Percentiles rank a stretch among this genome's conserved stretches.
Evolutionary conservation across 1,140 invertebrate genomes (phyloP).

Genomic region (Drosophila ambigua): DNA sequence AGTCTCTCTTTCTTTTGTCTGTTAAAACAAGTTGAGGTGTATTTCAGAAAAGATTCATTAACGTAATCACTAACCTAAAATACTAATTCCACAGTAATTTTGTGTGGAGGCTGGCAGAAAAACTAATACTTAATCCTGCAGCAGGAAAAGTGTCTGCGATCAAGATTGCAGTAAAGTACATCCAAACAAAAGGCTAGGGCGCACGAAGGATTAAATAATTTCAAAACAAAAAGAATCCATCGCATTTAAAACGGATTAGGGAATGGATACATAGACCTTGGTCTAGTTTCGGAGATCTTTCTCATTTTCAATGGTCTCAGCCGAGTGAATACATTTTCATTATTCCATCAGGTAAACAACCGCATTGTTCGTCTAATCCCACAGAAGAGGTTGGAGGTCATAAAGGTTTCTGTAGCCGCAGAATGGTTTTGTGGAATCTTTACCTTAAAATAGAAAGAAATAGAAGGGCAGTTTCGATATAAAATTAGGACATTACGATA

Average conservation of each 20-base stretch:
- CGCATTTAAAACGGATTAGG: constrained; percentile 57
- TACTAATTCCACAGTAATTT: too few relatives aligned
- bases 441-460: too few relatives aligned
- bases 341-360: constrained; percentile 53
- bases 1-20: too few relatives aligned
- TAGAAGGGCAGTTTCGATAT: too few relatives aligned
- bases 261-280: constrained; percentile 26
- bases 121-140: neutral
- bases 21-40: too few relatives aligned
- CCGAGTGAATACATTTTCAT: constrained; percentile 36
- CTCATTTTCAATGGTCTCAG: constrained; percentile 14
- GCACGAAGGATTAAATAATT: constrained; percentile 53
- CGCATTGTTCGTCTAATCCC: constrained; percentile 29
- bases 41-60: too few relatives aligned
- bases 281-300: constrained; percentile 7
- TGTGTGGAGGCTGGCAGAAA: too few relatives aligned
- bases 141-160: constrained; percentile 1
- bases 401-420: too few relatives aligned
- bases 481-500: too few relatives aligned
- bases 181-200: constrained; percentile 16
- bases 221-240: constrained; percentile 36
- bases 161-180: constrained; percentile 26
- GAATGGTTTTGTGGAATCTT: too few relatives aligned
- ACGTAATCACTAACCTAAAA: too few relatives aligned
- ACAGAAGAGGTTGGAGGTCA: constrained; percentile 3